Evolutionary conservation across 2,888 invertebrate genomes (phyloP).

Genomic region (Carterocephalus palaemon): DNA sequence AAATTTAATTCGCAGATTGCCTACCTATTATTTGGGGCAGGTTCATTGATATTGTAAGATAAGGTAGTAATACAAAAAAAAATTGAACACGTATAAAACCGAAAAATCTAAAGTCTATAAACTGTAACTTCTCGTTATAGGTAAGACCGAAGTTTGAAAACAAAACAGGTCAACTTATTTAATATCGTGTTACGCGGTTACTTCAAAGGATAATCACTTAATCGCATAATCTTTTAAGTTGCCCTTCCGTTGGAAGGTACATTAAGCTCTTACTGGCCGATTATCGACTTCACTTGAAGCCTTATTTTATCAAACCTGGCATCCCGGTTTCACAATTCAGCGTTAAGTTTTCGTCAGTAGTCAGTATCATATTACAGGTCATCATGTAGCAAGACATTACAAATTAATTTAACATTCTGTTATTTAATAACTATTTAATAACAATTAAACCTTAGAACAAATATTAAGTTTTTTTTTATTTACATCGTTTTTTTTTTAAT

Average conservation of each 20-base stretch:
- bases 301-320: slow-evolving; percentile 3
- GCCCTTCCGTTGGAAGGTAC: slow-evolving; percentile 14
- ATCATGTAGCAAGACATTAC: too few species aligned
- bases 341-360: neutral
- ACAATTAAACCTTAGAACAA: too few species aligned
- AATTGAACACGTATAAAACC: too few species aligned
- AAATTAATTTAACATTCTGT: neutral
- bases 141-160: neutral
- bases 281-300: slow-evolving; percentile 19
- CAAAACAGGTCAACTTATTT: slow-evolving; percentile 8
- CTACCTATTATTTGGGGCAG: too few species aligned
- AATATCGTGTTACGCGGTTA: slow-evolving; percentile 14
- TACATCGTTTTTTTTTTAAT: too few species aligned
- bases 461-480: too few species aligned
- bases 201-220: slow-evolving; percentile 17
- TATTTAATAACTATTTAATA: too few species aligned
- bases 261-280: slow-evolving; percentile 16
- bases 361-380: slow-evolving; percentile 7
- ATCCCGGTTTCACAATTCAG: slow-evolving; percentile 19
- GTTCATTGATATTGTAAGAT: too few species aligned
- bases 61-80: too few species aligned
- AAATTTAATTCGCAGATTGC: too few species aligned
- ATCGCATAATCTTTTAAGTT: slow-evolving; percentile 20
- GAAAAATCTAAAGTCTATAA: too few species aligned
- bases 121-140: neutral